Percentiles rank a stretch among this genome's conserved stretches.
Conservation (phyloP, 2,888 invertebrate species). For the Megalurothrips usitatus region DNA sequence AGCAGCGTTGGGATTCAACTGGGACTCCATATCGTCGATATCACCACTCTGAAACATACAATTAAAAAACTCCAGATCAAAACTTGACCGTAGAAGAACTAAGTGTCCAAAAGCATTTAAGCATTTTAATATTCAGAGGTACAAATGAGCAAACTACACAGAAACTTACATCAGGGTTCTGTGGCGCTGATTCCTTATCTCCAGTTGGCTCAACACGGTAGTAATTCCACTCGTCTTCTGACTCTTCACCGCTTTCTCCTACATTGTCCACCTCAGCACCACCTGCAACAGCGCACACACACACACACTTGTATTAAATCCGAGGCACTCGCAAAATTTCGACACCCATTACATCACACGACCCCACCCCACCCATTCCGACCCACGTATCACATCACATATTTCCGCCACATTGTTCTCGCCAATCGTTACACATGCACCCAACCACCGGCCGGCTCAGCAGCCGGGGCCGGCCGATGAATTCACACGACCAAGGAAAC, state of each 20-base stretch:
- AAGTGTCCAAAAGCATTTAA: background rate
- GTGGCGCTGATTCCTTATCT: slow-evolving; percentile 31
- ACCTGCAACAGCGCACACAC: slow-evolving; percentile 30
- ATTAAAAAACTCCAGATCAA: background rate
- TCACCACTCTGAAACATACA: slow-evolving; percentile 38
- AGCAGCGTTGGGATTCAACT: slow-evolving; percentile 79
- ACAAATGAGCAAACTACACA: slow-evolving; percentile 9
- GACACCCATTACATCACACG: no score
- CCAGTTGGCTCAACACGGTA: slow-evolving; percentile 60
- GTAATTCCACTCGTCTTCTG: slow-evolving; percentile 86
- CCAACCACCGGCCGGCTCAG: slow-evolving; percentile 32
- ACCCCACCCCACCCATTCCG: no score
- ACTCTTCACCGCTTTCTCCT: slow-evolving; percentile 62
- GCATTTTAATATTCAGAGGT: background rate
- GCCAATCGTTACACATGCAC: slow-evolving; percentile 30
- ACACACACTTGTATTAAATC: slow-evolving; percentile 27
- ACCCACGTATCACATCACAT: slow-evolving; percentile 16
- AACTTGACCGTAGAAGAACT: no score
- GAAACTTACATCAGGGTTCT: slow-evolving; percentile 42
- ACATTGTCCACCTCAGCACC: slow-evolving; percentile 60
- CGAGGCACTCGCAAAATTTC: no score
- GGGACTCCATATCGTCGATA: slow-evolving; percentile 65
- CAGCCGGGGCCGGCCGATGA: slow-evolving; percentile 18
- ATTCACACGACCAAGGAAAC: background rate
- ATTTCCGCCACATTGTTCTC: slow-evolving; percentile 18